Evolutionary conservation across 23 tunicate species (phyloP), one percentile per base, ranked within the genome.

Genomic region (Clavelina lepadiformis): DNA sequence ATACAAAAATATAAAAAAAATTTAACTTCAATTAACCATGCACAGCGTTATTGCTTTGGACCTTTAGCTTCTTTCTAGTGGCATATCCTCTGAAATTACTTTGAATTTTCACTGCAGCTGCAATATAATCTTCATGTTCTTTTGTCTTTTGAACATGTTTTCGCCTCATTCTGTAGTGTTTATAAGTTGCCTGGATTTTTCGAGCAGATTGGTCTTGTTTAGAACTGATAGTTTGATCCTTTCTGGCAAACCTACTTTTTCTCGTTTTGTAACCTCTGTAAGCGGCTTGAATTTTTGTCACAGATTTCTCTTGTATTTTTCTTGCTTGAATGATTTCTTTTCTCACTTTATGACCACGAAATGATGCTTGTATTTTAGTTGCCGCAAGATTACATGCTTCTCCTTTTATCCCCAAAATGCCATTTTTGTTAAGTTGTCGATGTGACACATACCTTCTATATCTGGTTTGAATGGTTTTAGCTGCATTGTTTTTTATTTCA

Each of bases 61-160:
- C n/a, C 49, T 15, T 41, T 41, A 41, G 15, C 15, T 41, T 41
- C 15, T 54, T 15, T 54, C 59, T 54, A 11, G 78, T 62, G 3
- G 7, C 22, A 44, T 74, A 74, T 51, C 80, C 80, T 23, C 35
- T 62, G 15, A 31, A 74, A 34, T 63, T 62, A 7, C 51, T 51
- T 35, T 74, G 80, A 50, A 74, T 74, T 15, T 66, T 46, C 24
- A 53, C 59, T 27, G 26, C 57, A 24, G 28, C 18, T 46, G 46
- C 72, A 8, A 26, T 8, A 35, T 27, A 11, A 37, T 63, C 25
- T 3, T 24, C 35, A 8, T 37, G 22, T 5, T 59, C 22, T 24
- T 59, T 59, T 13, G 7, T 5, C 19, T 59, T 29, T 59, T 59
- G n/a, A n/a, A n/a, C n/a, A n/a, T n/a, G n/a, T n/a, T n/a, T n/a